Evolutionary conservation across 2,888 invertebrate species (phyloP).

Genomic region (Nineta flava): DNA sequence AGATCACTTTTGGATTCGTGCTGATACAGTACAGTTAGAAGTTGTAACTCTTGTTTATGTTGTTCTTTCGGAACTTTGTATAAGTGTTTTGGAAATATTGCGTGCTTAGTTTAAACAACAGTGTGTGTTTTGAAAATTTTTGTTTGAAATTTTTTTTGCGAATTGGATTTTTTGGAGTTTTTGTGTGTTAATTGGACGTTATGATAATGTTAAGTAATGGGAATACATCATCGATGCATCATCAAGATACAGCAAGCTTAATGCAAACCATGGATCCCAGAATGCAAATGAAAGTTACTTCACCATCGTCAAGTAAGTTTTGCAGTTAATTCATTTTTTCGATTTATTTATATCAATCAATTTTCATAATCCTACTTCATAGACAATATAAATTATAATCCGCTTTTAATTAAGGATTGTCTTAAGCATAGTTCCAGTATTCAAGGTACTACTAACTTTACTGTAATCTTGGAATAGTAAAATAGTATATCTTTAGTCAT

Average conservation of each 20-base stretch:
- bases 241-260: background rate
- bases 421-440: too few species aligned
- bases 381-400: too few species aligned
- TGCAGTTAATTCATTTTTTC: background rate
- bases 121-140: background rate
- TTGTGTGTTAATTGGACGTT: background rate
- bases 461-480: too few species aligned
- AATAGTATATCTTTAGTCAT: too few species aligned
- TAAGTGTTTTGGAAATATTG: background rate
- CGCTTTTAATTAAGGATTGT: too few species aligned
- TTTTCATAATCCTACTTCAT: too few species aligned
- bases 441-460: too few species aligned
- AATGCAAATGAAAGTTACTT: constrained; percentile 13
- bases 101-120: background rate
- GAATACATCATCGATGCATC: background rate
- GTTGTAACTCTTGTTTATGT: background rate
- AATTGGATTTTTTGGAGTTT: background rate
- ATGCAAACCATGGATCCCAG: constrained; percentile 10
- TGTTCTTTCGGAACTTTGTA: background rate
- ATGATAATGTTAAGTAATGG: constrained; percentile 1
- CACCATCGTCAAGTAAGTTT: constrained; percentile 16
- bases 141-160: background rate
- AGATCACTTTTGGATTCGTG: too few species aligned
- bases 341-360: too few species aligned
- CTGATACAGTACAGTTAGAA: too few species aligned